phyloP scores from a whole-genome alignment of 37 sponge, comb jelly and placozoan genomes.

The Mnemiopsis leidyi region DNA sequence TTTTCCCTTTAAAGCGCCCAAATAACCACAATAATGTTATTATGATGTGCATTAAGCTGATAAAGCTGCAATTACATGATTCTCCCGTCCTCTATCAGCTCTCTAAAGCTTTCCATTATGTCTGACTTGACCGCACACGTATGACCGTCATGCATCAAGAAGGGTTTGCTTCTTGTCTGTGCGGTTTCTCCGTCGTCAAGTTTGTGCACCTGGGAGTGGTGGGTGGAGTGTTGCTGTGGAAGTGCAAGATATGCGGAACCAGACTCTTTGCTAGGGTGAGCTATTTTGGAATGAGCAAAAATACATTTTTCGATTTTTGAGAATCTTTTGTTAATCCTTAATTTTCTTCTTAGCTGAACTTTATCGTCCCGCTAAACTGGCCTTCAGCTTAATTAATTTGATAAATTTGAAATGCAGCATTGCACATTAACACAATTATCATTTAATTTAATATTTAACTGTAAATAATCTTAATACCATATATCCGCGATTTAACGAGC shows the following conservation, averaged over 20 bases:
- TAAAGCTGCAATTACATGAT: not conserved
- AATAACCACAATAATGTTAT: not conserved
- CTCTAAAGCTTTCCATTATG: not conserved
- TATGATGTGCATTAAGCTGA: not conserved
- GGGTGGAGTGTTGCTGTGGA: not conserved
- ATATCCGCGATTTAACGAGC: too few relatives aligned
- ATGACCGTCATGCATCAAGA: not conserved
- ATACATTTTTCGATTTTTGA: too few relatives aligned
- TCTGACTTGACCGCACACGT: not conserved
- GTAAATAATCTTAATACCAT: too few relatives aligned
- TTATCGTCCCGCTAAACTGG: too few relatives aligned
- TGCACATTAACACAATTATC: too few relatives aligned
- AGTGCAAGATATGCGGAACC: constrained; percentile 34
- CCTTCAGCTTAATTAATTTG: too few relatives aligned
- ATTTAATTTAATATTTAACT: too few relatives aligned
- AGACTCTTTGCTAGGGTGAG: constrained; percentile 13
- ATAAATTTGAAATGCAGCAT: too few relatives aligned
- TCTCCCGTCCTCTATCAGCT: not conserved
- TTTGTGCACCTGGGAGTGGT: not conserved
- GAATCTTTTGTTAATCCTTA: too few relatives aligned
- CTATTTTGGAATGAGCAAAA: too few relatives aligned
- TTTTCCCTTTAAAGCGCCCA: not conserved
- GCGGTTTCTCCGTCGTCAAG: constrained; percentile 26
- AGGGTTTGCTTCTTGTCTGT: constrained; percentile 38
- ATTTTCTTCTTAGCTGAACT: too few relatives aligned